A percentile compares a stretch with the other conserved stretches of the same genome.
Conservation (phyloP, 2,797 vertebrate species). For the Ambastaia sidthimunki region DNA sequence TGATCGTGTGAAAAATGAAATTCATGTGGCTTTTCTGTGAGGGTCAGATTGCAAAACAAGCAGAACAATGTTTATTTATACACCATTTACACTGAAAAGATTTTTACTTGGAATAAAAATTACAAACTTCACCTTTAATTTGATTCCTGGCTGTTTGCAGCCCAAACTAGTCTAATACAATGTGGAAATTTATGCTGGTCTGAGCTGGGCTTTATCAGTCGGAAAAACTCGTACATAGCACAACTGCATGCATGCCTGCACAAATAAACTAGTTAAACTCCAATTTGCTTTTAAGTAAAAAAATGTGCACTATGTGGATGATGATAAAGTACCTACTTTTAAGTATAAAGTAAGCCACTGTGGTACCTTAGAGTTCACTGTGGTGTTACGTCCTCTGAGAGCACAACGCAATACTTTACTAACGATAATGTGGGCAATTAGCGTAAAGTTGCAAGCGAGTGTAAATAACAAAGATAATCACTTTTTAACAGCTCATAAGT, state of each 20-base stretch:
- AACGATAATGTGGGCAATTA: not conserved
- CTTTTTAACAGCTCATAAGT: not conserved
- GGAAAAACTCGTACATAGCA: not conserved
- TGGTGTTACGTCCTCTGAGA: not conserved
- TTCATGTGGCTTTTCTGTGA: too few relatives aligned
- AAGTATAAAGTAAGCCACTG: not conserved
- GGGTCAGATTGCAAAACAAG: too few relatives aligned
- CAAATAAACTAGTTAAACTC: not conserved
- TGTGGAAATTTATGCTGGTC: not conserved
- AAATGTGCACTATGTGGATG: not conserved
- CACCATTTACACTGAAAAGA: too few relatives aligned
- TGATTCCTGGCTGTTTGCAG: not conserved
- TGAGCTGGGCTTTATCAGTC: not conserved
- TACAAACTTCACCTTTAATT: not conserved
- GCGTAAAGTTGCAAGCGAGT: not conserved
- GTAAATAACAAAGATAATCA: conserved; percentile 9
- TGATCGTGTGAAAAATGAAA: too few relatives aligned
- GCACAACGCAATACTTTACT: not conserved
- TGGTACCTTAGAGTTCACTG: not conserved
- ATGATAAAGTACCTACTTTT: not conserved
- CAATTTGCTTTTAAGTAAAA: not conserved
- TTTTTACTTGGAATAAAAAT: too few relatives aligned
- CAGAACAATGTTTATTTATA: too few relatives aligned
- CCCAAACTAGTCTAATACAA: not conserved
- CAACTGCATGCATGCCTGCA: not conserved